Evolutionary conservation across 2,113 vertebrate species (phyloP).

Genomic region (human): DNA sequence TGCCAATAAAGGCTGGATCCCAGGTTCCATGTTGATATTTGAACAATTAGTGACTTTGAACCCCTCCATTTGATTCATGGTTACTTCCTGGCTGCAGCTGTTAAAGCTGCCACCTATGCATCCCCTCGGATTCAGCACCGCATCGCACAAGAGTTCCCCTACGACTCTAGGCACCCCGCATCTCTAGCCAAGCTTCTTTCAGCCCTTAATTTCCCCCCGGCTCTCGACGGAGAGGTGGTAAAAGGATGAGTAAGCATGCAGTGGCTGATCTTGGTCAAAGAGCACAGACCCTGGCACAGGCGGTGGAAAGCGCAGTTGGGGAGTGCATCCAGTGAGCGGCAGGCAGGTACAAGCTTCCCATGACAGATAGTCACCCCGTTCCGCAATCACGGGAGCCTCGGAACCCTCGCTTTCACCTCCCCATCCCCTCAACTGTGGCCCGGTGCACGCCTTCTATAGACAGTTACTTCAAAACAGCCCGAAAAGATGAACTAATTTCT

Average conservation of each 20-base stretch:
- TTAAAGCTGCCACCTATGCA: background rate
- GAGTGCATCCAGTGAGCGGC: background rate
- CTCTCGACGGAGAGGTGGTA: background rate
- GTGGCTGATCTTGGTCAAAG: constrained; percentile 39
- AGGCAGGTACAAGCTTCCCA: background rate
- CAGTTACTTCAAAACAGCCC: background rate
- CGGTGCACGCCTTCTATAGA: background rate
- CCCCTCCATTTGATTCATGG: background rate
- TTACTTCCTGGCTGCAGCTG: background rate
- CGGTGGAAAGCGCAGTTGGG: background rate
- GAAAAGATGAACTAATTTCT: background rate
- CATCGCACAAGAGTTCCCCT: background rate
- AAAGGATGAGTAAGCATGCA: constrained; percentile 57
- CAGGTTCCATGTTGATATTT: background rate
- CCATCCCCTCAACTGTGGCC: background rate
- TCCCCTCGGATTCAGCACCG: background rate
- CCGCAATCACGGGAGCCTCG: background rate
- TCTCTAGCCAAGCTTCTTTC: background rate
- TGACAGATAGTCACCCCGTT: background rate
- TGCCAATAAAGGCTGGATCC: background rate
- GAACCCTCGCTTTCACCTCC: background rate
- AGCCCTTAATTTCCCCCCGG: background rate
- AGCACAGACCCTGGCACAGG: constrained; percentile 49
- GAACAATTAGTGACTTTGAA: background rate
- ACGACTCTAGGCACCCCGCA: background rate